Conservation (phyloP, 1,140 invertebrate genomes). For the Bombyx mori region ASM3026992v2 NC_085121.1:7675501-7676000, state of each 20-base stretch:
- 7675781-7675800: constrained; percentile 81
- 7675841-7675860: constrained; percentile 72
- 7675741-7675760: constrained; percentile 77
- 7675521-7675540: too few relatives aligned
- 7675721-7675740: constrained; percentile 75
- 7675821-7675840: constrained; percentile 71
- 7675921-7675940: constrained; percentile 87
- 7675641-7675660: constrained; percentile 19
- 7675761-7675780: constrained; percentile 80
- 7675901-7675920: constrained; percentile 80
- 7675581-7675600: too few relatives aligned
- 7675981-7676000: constrained; percentile 81
- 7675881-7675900: constrained; percentile 71
- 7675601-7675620: too few relatives aligned
- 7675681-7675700: constrained; percentile 82
- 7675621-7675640: too few relatives aligned
- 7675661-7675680: constrained; percentile 67
- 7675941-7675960: constrained; percentile 89
- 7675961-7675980: constrained; percentile 83
- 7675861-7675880: constrained; percentile 68
- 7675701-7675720: constrained; percentile 83
- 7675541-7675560: too few relatives aligned
- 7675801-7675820: constrained; percentile 85
- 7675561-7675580: too few relatives aligned
- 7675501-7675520: too few relatives aligned